Base-by-base conservation (phyloP, 2,113 vertebrate genomes). In the Sturnira hondurensis region DNA sequence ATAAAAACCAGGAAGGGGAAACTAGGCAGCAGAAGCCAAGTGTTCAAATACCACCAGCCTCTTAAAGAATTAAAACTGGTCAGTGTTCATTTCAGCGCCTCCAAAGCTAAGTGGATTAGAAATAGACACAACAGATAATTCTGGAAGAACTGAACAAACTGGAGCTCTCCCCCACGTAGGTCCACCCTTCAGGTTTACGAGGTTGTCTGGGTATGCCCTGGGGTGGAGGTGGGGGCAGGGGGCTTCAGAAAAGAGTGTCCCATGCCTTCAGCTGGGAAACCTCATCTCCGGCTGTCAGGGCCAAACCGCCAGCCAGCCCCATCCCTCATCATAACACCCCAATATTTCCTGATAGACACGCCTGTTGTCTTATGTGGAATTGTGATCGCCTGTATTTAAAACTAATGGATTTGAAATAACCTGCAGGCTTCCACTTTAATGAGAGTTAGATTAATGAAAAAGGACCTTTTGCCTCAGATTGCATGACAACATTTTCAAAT, bases 401-500 rank as follows among this genome's bases (percentile, higher is more conserved):
- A 98, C 98, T 99, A 99, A 99, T 99, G 98, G 98, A 99, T 99
- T 99, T 98, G 98, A 99, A 99, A 99, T 99, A 99, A 99, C 98
- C 98, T 98, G 98, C 98, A 98, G 98, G 98, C 99, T 99, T 98
- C 95, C 98, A 98, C 98, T 99, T 99, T 99, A 99, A 99, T 99
- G 99, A 99, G 99, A 98, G 98, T 97, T 99, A 98, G 98, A 99
- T 99, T 99, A 99, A 99, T 99, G 98, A 99, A 99, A 99, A 99
- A 99, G 98, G 98, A 98, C 98, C 98, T 99, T 99, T 99, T 98
- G 98, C 98, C 98, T 98, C 98, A 98, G 98, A 99, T 99, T 99
- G 99, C 99, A 99, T 99, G 99, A 99, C 99, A 99, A 99, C 99
- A 99, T 99, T 99, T 99, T 99, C 98, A 99, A 99, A 99, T 99